These are phyloP conservation scores for Ctenochaetus hawaiiensis DNA, from an alignment of 2,797 vertebrate species.

Conservation along the genomic window DNA sequence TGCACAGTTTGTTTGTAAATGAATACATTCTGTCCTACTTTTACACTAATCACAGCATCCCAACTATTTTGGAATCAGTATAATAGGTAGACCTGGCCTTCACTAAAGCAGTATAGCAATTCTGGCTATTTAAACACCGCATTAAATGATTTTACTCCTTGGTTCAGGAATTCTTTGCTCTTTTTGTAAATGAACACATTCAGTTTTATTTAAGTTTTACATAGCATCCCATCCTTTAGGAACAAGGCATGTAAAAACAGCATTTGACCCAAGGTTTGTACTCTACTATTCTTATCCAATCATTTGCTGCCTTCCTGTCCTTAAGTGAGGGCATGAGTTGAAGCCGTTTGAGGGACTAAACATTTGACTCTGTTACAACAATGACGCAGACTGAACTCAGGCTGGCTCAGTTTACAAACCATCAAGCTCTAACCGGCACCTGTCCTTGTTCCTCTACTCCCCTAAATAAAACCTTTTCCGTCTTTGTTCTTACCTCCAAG, in stretches of 20 bases:
- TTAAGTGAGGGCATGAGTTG: constrained; percentile 14
- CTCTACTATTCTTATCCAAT: constrained; percentile 23
- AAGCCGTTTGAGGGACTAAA: constrained; percentile 34
- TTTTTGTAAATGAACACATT: too few relatives aligned
- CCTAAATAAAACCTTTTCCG: constrained; percentile 65
- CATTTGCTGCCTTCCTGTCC: constrained; percentile 14
- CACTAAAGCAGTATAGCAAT: too few relatives aligned
- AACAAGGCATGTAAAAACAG: constrained; percentile 10
- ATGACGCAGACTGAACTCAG: constrained; percentile 54
- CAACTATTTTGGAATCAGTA: too few relatives aligned
- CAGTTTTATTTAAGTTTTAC: too few relatives aligned
- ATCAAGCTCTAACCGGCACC: constrained; percentile 61
- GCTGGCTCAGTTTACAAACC: constrained; percentile 65
- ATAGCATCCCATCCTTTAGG: not conserved
- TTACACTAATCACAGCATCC: too few relatives aligned
- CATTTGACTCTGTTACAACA: constrained; percentile 53
- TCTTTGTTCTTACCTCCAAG: constrained; percentile 36
- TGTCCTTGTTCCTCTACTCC: constrained; percentile 66
- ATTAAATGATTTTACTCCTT: too few relatives aligned
- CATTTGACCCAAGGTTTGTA: constrained; percentile 7
- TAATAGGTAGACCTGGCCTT: too few relatives aligned
- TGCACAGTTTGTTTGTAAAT: too few relatives aligned
- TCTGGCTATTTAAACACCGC: too few relatives aligned
- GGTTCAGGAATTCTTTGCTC: too few relatives aligned
- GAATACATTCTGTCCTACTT: too few relatives aligned